A percentile compares a stretch with the other conserved stretches of the same genome.
Conservation (phyloP, 2,888 invertebrate species). For the Frankliniella intonsa region DNA sequence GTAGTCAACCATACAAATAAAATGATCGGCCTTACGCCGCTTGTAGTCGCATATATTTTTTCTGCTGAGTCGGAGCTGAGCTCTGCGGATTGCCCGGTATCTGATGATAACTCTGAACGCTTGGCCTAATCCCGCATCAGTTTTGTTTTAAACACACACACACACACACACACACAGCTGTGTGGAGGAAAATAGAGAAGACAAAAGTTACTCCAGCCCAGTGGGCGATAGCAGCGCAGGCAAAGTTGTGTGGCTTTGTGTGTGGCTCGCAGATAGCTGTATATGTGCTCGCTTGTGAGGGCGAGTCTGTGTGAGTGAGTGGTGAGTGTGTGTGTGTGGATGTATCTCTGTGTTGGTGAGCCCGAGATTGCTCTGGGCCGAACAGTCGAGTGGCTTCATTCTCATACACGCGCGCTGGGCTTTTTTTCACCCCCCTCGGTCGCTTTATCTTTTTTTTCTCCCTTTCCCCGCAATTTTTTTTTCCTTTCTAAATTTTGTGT, state of each 20-base stretch:
- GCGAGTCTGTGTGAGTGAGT: background rate
- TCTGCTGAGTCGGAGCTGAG: too few relatives aligned
- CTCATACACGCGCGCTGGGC: background rate
- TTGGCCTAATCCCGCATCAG: too few relatives aligned
- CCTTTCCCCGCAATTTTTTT: background rate
- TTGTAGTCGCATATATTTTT: too few relatives aligned
- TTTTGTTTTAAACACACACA: too few relatives aligned
- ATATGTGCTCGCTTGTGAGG: background rate
- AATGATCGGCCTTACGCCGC: too few relatives aligned
- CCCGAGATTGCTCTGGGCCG: background rate
- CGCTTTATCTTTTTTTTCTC: background rate
- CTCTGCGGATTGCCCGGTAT: too few relatives aligned
- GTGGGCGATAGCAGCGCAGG: background rate
- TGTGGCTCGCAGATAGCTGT: background rate
- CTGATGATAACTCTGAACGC: too few relatives aligned
- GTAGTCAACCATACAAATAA: too few relatives aligned
- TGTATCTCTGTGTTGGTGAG: background rate
- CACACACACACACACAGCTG: too few relatives aligned
- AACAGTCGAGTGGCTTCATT: background rate
- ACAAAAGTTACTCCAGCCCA: background rate
- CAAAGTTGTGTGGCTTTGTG: background rate
- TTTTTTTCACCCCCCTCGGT: background rate
- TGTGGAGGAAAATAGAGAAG: too few relatives aligned
- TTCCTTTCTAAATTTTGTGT: background rate
- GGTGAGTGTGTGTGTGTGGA: background rate